Base-by-base conservation (phyloP, 1,140 invertebrate genomes). In the Lucilia cuprina region DNA sequence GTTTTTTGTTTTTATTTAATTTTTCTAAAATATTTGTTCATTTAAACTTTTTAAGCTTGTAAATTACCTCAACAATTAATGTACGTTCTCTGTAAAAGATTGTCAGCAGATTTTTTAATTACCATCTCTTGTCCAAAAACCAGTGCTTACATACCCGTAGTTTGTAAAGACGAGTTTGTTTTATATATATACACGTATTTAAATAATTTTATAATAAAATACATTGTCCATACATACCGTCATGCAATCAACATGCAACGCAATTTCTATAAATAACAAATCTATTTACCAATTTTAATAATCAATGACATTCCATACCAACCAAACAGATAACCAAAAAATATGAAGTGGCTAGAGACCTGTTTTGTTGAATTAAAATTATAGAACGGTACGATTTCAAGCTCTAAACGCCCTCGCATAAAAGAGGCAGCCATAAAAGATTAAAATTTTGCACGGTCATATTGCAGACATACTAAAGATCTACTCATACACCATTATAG, bases 211-310 rank as follows among this genome's bases (percentile, higher is more conserved):
- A 74, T 80, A 49, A 19, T 80, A 49, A 50, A 50, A 77, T 13
- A 77, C 74, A n/a, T 78, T 19, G 34, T 47, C n/a, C n/a, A n/a
- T n/a, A n/a, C n/a, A 14, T 41, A 78, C 14, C 55, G 75, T 78
- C 75, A 78, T 78, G 41, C 77, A 80, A 80, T 70, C 65, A 49
- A 49, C 77, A 80, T 80, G 41, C 77, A 80, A 80, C 21, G 77
- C 77, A 80, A 80, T 80, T 49, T 80, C 77, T 80, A 80, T 80
- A 80, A 80, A 80, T 80, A 80, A 80, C 77, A 80, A 80, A 80
- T 80, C 41, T 25, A 80, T 80, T 80, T 80, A 25, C 77, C 77
- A 80, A 50, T 80, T 80, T 80, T 47, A 80, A 80, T 80, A 80
- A 25, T 21, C 41, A 49, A 49, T 80, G 77, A 80, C 77, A 50